Evolutionary conservation across 2,888 invertebrate species (phyloP).

Genomic region (Notodonta ziczac): DNA sequence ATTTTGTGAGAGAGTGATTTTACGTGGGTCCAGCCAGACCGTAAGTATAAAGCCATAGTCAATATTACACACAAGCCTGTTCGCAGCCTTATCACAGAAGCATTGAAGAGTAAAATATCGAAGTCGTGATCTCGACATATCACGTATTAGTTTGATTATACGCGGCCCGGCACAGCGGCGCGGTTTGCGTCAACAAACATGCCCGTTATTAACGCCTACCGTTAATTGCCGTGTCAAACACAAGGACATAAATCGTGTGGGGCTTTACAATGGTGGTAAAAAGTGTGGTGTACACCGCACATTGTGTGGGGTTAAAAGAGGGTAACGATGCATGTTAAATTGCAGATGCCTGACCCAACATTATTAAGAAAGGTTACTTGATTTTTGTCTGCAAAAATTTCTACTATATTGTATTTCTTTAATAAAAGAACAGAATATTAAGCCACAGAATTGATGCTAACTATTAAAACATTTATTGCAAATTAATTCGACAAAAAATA

Average conservation of each 20-base stretch:
- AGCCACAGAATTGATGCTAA: too few relatives aligned
- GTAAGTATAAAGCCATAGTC: too few relatives aligned
- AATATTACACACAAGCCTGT: background rate
- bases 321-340: slow-evolving; percentile 8
- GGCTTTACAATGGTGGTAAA: slow-evolving; percentile 35
- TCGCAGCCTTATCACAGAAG: slow-evolving; percentile 17
- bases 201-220: slow-evolving; percentile 19
- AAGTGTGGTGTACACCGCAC: slow-evolving; percentile 7
- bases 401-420: too few relatives aligned
- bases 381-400: too few relatives aligned
- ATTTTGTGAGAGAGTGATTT: too few relatives aligned
- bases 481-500: too few relatives aligned
- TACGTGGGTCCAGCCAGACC: too few relatives aligned
- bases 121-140: slow-evolving; percentile 31
- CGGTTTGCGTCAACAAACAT: slow-evolving; percentile 24
- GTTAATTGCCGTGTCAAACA: slow-evolving; percentile 39
- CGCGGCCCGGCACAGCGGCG: slow-evolving; percentile 14
- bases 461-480: too few relatives aligned
- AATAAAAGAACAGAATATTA: background rate
- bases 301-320: background rate
- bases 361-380: too few relatives aligned
- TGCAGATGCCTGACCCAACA: background rate
- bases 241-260: slow-evolving; percentile 30
- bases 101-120: slow-evolving; percentile 34
- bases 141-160: slow-evolving; percentile 40